phyloP scores from a whole-genome alignment of 2,113 vertebrate genomes.

The Cyprinodon tularosa region DNA sequence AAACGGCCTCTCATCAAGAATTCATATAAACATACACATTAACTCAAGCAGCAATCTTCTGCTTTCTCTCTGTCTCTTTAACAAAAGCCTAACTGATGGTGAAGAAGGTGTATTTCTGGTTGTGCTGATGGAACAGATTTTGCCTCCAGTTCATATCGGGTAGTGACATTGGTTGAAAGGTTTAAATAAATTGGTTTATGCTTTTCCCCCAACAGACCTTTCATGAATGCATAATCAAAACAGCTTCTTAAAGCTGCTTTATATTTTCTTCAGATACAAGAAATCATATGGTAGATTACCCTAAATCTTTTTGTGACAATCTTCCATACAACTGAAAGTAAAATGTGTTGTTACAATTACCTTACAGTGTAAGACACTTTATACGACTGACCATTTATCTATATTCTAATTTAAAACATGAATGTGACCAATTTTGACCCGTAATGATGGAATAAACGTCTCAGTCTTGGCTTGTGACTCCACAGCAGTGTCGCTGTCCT shows the following conservation, averaged over 20 bases:
- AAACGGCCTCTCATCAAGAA: no score
- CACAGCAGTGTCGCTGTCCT: slow-evolving; percentile 72
- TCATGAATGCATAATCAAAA: background rate
- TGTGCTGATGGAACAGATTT: no score
- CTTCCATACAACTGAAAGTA: background rate
- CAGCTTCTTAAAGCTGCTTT: background rate
- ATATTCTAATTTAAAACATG: background rate
- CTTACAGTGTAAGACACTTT: background rate
- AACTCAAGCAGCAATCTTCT: no score
- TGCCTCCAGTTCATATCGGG: no score
- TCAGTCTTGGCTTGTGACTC: slow-evolving; percentile 26
- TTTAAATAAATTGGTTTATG: background rate
- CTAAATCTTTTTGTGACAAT: background rate
- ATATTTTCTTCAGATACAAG: background rate
- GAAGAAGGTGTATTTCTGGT: no score
- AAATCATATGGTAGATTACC: background rate
- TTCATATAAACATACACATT: no score
- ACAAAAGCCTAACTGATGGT: no score
- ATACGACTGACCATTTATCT: background rate
- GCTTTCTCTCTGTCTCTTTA: no score
- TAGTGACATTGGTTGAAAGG: background rate
- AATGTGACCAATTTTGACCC: background rate
- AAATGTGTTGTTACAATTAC: background rate
- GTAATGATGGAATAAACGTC: background rate
- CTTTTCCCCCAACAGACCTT: background rate